Evolutionary conservation across 2,888 invertebrate species (phyloP).

Genomic region (Caenorhabditis macrosperma): DNA sequence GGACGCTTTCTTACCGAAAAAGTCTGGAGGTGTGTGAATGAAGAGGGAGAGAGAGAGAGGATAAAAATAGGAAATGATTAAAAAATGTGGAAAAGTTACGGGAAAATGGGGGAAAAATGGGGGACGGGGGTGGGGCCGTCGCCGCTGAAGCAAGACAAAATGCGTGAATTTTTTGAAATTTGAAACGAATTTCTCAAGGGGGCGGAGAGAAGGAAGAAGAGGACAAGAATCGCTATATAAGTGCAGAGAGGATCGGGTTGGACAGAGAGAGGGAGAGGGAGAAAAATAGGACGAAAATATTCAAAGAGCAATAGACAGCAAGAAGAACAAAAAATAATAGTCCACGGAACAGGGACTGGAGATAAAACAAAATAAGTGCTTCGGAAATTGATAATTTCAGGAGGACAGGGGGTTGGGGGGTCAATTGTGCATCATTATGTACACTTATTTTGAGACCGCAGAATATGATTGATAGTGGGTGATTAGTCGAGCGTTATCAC

Average conservation of each 20-base stretch:
- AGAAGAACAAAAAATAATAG: neutral
- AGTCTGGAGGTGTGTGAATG: too few relatives aligned
- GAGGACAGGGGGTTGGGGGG: neutral
- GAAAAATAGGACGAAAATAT: neutral
- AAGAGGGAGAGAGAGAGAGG: constrained; percentile 3
- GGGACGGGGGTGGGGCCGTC: neutral
- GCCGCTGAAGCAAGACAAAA: neutral
- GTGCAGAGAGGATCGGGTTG: neutral
- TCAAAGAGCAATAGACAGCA: neutral
- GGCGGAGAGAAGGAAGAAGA: neutral
- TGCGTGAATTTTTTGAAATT: too few relatives aligned
- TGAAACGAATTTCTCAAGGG: neutral
- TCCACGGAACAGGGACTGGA: too few relatives aligned
- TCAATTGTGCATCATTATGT: constrained; percentile 29
- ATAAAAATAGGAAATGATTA: neutral
- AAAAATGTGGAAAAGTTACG: neutral
- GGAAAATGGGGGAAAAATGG: neutral
- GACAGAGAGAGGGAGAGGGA: neutral
- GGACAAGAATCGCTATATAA: neutral
- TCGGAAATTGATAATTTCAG: too few relatives aligned
- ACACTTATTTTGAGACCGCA: neutral
- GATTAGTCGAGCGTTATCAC: constrained; percentile 1
- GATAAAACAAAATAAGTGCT: too few relatives aligned
- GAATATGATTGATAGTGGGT: neutral
- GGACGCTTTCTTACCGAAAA: too few relatives aligned